phyloP scores from a whole-genome alignment of 2,113 vertebrate genomes.

The Telmatochromis sp. region DNA sequence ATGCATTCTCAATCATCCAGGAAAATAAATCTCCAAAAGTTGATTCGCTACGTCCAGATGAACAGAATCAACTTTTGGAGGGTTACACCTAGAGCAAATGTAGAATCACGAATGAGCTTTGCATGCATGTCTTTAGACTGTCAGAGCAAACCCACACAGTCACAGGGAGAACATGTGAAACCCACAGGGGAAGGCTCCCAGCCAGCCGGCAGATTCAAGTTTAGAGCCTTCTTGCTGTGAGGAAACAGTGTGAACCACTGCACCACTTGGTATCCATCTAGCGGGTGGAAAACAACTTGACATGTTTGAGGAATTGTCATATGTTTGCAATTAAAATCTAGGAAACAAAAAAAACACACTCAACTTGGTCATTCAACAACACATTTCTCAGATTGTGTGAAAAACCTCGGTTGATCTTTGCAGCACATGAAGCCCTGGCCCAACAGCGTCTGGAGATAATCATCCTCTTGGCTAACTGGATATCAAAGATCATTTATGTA shows the following conservation, averaged over 20 bases:
- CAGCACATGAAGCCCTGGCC: neutral
- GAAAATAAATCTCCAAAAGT: too few species aligned
- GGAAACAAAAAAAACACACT: neutral
- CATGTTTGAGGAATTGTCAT: neutral
- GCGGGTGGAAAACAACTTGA: neutral
- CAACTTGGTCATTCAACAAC: neutral
- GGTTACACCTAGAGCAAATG: neutral
- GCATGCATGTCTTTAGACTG: neutral
- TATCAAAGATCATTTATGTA: neutral
- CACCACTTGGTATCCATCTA: neutral
- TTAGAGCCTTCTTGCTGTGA: neutral
- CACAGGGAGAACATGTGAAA: neutral
- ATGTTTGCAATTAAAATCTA: neutral
- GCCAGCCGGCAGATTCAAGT: neutral
- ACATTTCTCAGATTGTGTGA: neutral
- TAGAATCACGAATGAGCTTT: neutral
- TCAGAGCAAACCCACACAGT: neutral
- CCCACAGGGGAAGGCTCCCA: neutral
- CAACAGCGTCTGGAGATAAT: neutral
- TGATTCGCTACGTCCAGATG: too few species aligned
- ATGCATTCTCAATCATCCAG: too few species aligned
- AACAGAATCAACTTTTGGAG: too few species aligned
- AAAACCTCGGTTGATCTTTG: accelerated
- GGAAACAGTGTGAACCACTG: neutral
- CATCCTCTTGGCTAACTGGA: neutral